Conservation (phyloP, 2,888 invertebrate species). For the Leucania comma region DNA sequence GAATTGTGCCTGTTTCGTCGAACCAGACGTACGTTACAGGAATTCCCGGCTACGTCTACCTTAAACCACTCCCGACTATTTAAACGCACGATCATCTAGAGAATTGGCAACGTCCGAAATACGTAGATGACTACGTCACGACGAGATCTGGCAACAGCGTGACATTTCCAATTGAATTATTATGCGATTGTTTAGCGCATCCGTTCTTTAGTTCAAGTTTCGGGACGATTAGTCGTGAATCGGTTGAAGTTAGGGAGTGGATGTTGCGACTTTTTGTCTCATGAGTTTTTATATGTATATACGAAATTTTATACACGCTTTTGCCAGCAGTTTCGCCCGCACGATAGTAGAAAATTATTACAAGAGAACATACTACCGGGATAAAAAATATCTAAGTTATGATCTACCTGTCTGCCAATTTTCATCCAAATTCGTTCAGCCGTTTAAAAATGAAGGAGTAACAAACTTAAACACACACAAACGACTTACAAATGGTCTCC, state of each 20-base stretch:
- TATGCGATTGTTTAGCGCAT: slow-evolving; percentile 50
- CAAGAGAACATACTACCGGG: too few species aligned
- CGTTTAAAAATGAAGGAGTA: too few species aligned
- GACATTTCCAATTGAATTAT: slow-evolving; percentile 58
- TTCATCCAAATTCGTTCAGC: too few species aligned
- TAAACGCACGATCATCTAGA: slow-evolving; percentile 45
- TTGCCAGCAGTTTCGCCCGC: too few species aligned
- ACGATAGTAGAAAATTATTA: too few species aligned
- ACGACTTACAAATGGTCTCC: too few species aligned
- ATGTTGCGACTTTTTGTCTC: slow-evolving; percentile 26
- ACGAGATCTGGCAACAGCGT: slow-evolving; percentile 52
- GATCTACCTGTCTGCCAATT: too few species aligned
- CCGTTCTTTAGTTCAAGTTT: slow-evolving; percentile 22
- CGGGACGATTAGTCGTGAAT: slow-evolving; percentile 16
- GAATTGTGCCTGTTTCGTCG: too few species aligned
- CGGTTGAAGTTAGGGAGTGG: neutral
- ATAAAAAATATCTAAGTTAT: too few species aligned
- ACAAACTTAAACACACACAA: too few species aligned
- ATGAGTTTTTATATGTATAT: neutral
- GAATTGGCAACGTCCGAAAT: slow-evolving; percentile 60
- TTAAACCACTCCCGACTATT: slow-evolving; percentile 46
- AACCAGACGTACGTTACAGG: slow-evolving; percentile 55
- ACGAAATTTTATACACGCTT: neutral
- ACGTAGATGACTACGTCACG: slow-evolving; percentile 57
- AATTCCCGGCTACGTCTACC: slow-evolving; percentile 41